Evolutionary conservation across 2,888 invertebrate genomes (phyloP), one percentile per base, ranked within the genome.

Genomic region (Agonopterix heracliana): DNA sequence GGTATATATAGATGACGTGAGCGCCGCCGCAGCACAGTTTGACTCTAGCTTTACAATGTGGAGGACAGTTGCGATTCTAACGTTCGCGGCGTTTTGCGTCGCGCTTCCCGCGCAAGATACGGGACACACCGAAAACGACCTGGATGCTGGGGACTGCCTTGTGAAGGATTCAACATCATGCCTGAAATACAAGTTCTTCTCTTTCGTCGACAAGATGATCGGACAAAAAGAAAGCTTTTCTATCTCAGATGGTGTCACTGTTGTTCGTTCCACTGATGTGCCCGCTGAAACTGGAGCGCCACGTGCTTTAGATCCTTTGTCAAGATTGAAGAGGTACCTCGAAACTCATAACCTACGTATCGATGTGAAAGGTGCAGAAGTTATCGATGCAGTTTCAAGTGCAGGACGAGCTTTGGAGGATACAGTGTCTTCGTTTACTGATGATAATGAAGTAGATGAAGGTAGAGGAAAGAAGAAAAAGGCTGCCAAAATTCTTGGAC

Each of bases 141-240:
- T 95, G 53, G 92, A 95, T 88, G 93, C 94, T 67, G 93, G 93
- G 72, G 96, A 96, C 68, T 96, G 96, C 73, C 82, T 95, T 56
- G 91, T 92, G 66, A 96, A 95, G 80, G 95, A 95, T 71, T 95
- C 95, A 34, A 92, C 94, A 61, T 93, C 94, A 78, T 96, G 96
- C 78, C 92, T 96, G 66, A 96, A 95, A 79, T 94, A 95, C 89
- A 96, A 95, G 76, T 91, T 96, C 71, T 95, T 95, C 89, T 93
- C 94, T 14, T 95, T 93, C 81, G 94, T 96, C 60, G 96, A 96
- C 87, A 95, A 95, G 81, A 93, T 94, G 89, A 89, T 95, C 52
- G 92, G 93, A 45, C 93, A 93, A 62, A 95, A 94, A 76, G 95
- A 96, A 68, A 92, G 92, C 54, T 95, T 95, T 69, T 91, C 94